Evolutionary conservation across 2,797 vertebrate genomes (phyloP).

Genomic region (Coregonus ussuriensis): DNA sequence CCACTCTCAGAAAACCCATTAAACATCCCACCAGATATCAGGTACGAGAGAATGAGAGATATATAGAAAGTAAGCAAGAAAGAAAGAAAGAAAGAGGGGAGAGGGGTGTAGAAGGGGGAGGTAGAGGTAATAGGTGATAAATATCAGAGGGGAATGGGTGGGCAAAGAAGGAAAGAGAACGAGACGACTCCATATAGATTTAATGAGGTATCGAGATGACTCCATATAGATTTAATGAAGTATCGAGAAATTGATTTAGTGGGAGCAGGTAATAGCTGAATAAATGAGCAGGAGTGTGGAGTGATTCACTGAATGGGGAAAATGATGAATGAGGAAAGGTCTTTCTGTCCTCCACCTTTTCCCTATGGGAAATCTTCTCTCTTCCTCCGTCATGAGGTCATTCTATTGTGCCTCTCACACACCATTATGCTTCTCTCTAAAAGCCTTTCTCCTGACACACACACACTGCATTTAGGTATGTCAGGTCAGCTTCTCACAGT

Average conservation of each 20-base stretch:
- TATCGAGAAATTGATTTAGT: neutral
- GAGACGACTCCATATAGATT: neutral
- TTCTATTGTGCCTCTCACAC: neutral
- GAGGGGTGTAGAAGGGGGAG: neutral
- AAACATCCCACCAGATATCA: slow-evolving; percentile 93
- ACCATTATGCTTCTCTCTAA: neutral
- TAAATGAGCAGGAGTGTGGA: too few species aligned
- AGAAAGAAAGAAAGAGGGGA: slow-evolving; percentile 2
- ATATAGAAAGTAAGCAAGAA: neutral
- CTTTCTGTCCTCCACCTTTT: slow-evolving; percentile 37
- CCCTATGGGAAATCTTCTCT: slow-evolving; percentile 42
- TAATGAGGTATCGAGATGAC: neutral
- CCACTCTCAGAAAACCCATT: slow-evolving; percentile 83
- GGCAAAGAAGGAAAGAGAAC: slow-evolving; percentile 1
- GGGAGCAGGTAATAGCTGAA: neutral
- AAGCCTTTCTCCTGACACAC: slow-evolving; percentile 1
- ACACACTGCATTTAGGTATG: neutral
- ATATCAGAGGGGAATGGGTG: slow-evolving; percentile 20
- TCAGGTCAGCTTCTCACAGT: neutral
- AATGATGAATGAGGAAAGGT: slow-evolving; percentile 15
- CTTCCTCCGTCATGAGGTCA: too few species aligned
- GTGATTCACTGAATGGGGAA: neutral
- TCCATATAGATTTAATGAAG: neutral
- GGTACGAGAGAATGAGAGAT: slow-evolving; percentile 69
- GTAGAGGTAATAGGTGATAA: neutral